A percentile compares a stretch with the other conserved stretches of the same genome.
These are phyloP conservation scores for Lydus trimaculatus DNA, from an alignment of 2,888 invertebrate species.

Conservation along the genomic window DNA sequence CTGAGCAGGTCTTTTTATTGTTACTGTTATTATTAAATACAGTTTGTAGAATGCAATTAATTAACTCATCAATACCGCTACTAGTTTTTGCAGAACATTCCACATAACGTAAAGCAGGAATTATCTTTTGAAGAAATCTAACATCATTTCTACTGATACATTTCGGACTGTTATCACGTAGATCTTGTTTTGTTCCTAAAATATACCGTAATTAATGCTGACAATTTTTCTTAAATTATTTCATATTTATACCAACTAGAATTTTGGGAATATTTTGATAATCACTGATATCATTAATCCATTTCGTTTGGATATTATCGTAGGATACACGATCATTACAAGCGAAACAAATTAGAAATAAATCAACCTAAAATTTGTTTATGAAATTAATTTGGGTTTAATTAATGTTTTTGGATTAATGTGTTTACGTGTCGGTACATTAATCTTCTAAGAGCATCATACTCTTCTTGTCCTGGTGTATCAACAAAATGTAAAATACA, in stretches of 20 bases:
- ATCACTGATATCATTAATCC: slow-evolving; percentile 37
- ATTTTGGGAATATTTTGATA: slow-evolving; percentile 35
- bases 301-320: slow-evolving; percentile 38
- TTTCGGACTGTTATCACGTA: slow-evolving; percentile 20
- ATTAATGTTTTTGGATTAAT: neutral
- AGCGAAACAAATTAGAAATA: slow-evolving; percentile 43
- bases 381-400: neutral
- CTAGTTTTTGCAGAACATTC: slow-evolving; percentile 43
- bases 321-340: slow-evolving; percentile 38
- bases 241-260: slow-evolving; percentile 38
- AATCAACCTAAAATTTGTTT: slow-evolving; percentile 36
- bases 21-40: slow-evolving; percentile 13
- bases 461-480: slow-evolving; percentile 87
- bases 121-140: slow-evolving; percentile 36
- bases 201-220: neutral
- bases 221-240: neutral
- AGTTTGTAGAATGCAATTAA: slow-evolving; percentile 10
- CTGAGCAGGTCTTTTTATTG: slow-evolving; percentile 21
- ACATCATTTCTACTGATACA: slow-evolving; percentile 28
- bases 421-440: slow-evolving; percentile 32
- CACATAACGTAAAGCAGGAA: slow-evolving; percentile 37
- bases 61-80: slow-evolving; percentile 37
- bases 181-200: slow-evolving; percentile 42
- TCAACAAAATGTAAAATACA: slow-evolving; percentile 51
- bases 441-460: slow-evolving; percentile 49